Evolutionary conservation across 2,888 invertebrate species (phyloP).

Genomic region (Protodeltote pygarga): DNA sequence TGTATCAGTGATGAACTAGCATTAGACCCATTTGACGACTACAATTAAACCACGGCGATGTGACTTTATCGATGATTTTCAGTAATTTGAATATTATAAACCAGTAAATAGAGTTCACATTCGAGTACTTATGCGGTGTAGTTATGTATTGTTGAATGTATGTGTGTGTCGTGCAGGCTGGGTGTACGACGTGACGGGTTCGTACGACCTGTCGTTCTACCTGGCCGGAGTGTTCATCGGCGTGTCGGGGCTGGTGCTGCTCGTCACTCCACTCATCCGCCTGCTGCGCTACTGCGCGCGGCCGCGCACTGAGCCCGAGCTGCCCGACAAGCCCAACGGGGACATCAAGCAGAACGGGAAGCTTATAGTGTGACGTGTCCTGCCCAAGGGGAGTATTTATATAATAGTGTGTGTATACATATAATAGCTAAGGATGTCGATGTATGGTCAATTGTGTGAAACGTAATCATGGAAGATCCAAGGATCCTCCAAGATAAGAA

Average conservation of each 20-base stretch:
- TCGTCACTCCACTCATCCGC: conserved; percentile 62
- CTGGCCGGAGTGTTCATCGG: conserved; percentile 93
- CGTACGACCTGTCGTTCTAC: conserved; percentile 93
- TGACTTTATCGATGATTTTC: too few relatives aligned
- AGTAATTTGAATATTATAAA: too few relatives aligned
- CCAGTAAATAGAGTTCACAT: too few relatives aligned
- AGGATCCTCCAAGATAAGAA: too few relatives aligned
- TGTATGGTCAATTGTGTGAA: too few relatives aligned
- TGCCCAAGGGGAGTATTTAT: neutral
- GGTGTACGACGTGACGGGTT: conserved; percentile 92
- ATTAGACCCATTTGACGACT: too few relatives aligned
- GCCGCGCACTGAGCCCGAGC: neutral
- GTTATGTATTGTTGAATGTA: neutral
- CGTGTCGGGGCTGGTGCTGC: conserved; percentile 89
- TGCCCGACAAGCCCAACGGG: conserved; percentile 43
- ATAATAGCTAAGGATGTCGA: too few relatives aligned
- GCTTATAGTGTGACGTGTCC: conserved; percentile 24
- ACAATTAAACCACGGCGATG: too few relatives aligned
- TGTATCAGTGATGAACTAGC: too few relatives aligned
- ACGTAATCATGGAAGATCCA: too few relatives aligned
- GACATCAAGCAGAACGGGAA: conserved; percentile 62
- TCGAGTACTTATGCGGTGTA: too few relatives aligned
- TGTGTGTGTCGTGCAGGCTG: conserved; percentile 88
- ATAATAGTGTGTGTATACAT: too few relatives aligned
- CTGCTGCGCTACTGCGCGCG: conserved; percentile 31